phyloP scores from a whole-genome alignment of 2,888 invertebrate species.

The Tetragnatha montana region DNA sequence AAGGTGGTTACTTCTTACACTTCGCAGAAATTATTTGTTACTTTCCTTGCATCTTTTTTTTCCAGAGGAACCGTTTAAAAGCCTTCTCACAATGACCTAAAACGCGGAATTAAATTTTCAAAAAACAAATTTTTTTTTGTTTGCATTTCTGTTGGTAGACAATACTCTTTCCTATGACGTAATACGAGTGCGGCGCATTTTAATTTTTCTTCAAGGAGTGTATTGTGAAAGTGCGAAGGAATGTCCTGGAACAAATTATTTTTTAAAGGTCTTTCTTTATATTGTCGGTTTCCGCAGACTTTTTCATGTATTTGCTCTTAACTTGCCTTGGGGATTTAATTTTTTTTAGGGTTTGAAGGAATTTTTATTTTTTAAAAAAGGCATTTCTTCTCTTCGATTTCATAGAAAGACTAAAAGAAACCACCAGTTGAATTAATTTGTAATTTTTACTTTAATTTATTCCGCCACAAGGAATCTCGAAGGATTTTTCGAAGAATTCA shows the following conservation, averaged over 20 bases:
- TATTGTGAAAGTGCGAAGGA: not conserved
- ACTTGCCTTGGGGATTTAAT: no score
- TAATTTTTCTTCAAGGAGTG: not conserved
- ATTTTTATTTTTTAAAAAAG: no score
- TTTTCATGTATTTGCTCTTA: no score
- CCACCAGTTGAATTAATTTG: no score
- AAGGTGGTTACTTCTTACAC: constrained; percentile 23
- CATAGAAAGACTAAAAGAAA: no score
- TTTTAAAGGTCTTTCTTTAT: not conserved
- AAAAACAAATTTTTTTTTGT: constrained; percentile 1
- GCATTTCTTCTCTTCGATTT: no score
- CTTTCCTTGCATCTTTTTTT: constrained; percentile 12
- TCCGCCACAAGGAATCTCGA: no score
- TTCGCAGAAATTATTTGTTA: constrained; percentile 9
- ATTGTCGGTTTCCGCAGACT: not conserved
- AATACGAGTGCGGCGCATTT: not conserved
- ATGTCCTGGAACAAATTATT: not conserved
- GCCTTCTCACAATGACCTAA: constrained; percentile 23
- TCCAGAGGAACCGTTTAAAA: constrained; percentile 19
- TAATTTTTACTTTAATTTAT: no score
- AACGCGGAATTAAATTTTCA: constrained; percentile 47
- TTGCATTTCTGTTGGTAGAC: not conserved
- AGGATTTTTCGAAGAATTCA: no score
- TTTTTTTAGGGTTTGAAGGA: no score
- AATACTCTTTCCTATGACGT: not conserved